These are phyloP conservation scores for Vandiemenella viatica DNA, from an alignment of 2,888 invertebrate genomes.

Conservation along the genomic window DNA sequence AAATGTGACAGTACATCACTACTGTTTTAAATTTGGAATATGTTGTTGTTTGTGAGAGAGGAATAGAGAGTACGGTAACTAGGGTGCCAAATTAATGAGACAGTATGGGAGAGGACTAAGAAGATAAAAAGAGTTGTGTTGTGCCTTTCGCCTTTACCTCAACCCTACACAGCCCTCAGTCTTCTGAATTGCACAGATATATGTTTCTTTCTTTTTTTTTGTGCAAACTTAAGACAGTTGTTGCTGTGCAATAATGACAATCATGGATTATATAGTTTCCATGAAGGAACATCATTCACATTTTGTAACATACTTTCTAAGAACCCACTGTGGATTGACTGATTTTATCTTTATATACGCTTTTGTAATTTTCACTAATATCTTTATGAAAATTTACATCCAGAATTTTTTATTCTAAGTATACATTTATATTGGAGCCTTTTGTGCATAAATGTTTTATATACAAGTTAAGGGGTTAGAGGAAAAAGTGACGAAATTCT, in stretches of 20 bases:
- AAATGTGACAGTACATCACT: too few species aligned
- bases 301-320: background rate
- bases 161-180: background rate
- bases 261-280: too few species aligned
- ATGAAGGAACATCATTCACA: too few species aligned
- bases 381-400: background rate
- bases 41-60: too few species aligned
- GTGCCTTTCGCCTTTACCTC: slow-evolving; percentile 6
- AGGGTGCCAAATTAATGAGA: slow-evolving; percentile 14
- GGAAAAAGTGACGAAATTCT: background rate
- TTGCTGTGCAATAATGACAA: background rate
- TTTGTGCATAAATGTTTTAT: too few species aligned
- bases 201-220: background rate
- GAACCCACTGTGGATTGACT: background rate
- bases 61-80: too few species aligned
- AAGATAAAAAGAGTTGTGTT: background rate
- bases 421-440: too few species aligned
- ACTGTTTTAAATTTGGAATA: too few species aligned
- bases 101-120: background rate
- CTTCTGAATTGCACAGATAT: background rate
- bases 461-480: background rate
- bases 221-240: background rate
- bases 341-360: background rate
- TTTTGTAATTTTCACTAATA: background rate
- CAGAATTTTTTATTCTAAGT: too few species aligned